Evolutionary conservation across 2,797 vertebrate species (phyloP), one percentile per base, ranked within the genome.

Genomic region (Craterocephalus amniculus): DNA sequence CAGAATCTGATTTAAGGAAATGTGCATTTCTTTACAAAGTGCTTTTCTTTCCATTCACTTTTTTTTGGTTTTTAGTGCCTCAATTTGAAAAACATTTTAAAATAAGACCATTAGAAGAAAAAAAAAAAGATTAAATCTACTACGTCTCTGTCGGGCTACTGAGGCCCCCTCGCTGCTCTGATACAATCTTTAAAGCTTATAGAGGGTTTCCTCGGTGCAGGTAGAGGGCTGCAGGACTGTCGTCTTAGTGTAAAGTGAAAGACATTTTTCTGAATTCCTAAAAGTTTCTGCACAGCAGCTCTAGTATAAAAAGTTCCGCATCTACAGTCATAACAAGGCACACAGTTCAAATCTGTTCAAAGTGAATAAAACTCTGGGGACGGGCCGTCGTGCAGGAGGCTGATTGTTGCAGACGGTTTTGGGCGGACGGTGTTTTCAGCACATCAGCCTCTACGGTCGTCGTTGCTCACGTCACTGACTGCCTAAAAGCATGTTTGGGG

Each of bases 1-100:
- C 60, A 54, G 55, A 71, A 83, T 88, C 67, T 48, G 73, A 86
- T 85, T 84, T 79, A 63, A 88, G 64, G 79, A 89, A 91, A 92
- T 89, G 89, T 93, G 89, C 90, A 88, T 89, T 85, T 85, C 38
- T 76, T 88, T 76, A 91, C 84, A 94, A 95, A 94, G 94, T 95
- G 94, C 94, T 91, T 92, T 88, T 88, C 81, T 87, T 90, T 88
- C 73, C 82, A 74, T 89, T 88, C 78, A 89, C 86, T 85, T 92
- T 90, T 92, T 63, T 95, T 94, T 94, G 91, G 90, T 93, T 89
- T 92, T 89, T 83, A 92, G 92, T 92, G 92, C 89, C 89, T 89
- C 86, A 71, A 86, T 89, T 85, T 79, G 72, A 92, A 90, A 90
- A 69, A 87, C 61, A 80, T 85, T 81, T 75, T 73, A 87, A 88